Base-by-base conservation (phyloP, 2,888 invertebrate genomes). In the Drosophila fulvimacula region DNA sequence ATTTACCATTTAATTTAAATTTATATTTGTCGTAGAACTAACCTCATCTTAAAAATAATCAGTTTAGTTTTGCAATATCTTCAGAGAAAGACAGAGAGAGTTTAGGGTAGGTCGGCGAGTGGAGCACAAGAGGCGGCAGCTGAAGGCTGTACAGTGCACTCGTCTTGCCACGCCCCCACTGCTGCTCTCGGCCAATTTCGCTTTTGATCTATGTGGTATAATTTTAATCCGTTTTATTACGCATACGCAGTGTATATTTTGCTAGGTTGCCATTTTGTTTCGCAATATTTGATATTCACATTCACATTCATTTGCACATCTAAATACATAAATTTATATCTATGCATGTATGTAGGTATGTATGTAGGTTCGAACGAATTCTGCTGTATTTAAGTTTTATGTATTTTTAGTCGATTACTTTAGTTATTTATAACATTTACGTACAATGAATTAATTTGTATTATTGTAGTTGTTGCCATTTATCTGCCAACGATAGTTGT, bases 391-490 rank as follows among this genome's bases (percentile, higher is more conserved):
- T 67, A 65, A 57, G 66, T 66, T 55, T 72, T 27, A 56, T 76
- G 68, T 69, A 60, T 44, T 76, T 66, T 71, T 39, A 51, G 70
- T 80, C 60, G 85, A 65, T 69, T 79, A 86, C 69, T 69, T 81
- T 81, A 86, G 73, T 78, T 83, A 88, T 88, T 88, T 84, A 84
- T 86, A 84, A 88, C 87, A 88, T 84, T 66, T 84, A 84, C 88
- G 82, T 60, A 69, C 79, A 69, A 75, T 84, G 88, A 86, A 86
- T 73, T 83, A 75, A 76, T 63, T 73, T 69, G 64, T 76, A 81
- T 79, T 78, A 84, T 76, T 83, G 71, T 73, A 44, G 64, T 51
- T 64, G 72, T 55, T 79, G 44, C 71, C 55, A 58, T 70, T 70
- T 68, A 53, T 68, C 46, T 51, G 49, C 41, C 49, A 48, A 17